These are phyloP conservation scores for Falco berigora DNA, from an alignment of 2,797 vertebrate genomes.

Conservation along the genomic window DNA sequence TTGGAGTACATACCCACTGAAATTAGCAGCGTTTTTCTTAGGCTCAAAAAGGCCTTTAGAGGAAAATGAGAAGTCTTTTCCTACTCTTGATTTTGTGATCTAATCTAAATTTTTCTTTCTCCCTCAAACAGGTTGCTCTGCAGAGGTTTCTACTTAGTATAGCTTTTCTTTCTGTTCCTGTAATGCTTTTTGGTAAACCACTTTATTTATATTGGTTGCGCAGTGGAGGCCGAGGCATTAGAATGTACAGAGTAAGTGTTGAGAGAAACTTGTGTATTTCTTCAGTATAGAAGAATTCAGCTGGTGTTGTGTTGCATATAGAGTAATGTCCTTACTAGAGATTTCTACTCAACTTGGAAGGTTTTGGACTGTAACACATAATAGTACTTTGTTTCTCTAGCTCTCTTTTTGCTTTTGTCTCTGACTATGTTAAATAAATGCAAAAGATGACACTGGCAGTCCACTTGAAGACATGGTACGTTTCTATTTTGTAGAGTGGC, in stretches of 20 bases:
- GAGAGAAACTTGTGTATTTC: accelerated
- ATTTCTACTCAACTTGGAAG: not conserved
- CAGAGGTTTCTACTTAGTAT: conserved; percentile 83
- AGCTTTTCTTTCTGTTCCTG: conserved; percentile 84
- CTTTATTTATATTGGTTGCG: conserved; percentile 90
- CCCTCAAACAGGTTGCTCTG: conserved; percentile 75
- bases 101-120: not conserved
- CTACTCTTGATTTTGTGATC: not conserved
- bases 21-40: not conserved
- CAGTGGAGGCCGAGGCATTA: conserved; percentile 82
- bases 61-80: not conserved
- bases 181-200: conserved; percentile 92
- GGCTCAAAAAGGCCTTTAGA: not conserved
- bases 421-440: not conserved
- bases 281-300: not conserved
- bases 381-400: not conserved
- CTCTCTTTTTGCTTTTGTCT: not conserved
- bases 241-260: conserved; percentile 81
- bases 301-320: not conserved
- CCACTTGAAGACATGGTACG: not conserved
- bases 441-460: not conserved
- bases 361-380: not conserved
- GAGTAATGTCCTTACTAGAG: not conserved
- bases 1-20: not conserved
- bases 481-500: conserved; percentile 73